Evolutionary conservation across 2,113 vertebrate species (phyloP), one percentile per base, ranked within the genome.

Genomic region (Apodemus sylvaticus): DNA sequence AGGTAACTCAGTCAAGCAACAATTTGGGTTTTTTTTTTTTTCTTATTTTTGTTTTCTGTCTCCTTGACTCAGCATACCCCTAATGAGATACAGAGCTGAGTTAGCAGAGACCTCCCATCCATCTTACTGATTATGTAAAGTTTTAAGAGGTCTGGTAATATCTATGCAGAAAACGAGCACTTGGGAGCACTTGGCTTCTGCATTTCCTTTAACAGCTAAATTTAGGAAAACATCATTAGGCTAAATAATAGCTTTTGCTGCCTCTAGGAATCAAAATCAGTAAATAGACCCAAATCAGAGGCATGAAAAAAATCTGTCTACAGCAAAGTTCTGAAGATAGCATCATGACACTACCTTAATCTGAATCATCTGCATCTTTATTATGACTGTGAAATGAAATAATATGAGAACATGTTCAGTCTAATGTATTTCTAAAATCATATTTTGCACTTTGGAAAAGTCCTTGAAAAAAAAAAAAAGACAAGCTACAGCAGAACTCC

Each of bases 371-470:
- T 93, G 42, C 36, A 77, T 31, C 24, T 92, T 62, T 19, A 45
- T 76, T 82, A 66, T 36, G 51, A 81, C 13, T 88, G 48, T 53
- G 42, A 71, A 79, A 64, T 24, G n/a, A 74, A 74, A 42, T 42
- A 42, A 74, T 51, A 45, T 34, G 26, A 92, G 88, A 90, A 79
- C 53, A 19, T 66, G 7, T 85, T 89, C 5, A 4, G 11, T 71
- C 77, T 94, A 42, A 94, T 66, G 1, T 87, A 48, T 85, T 89
- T 68, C 68, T 48, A 83, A 91, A 45, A 91, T 68, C 22, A 16
- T 24, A 0, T 76, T 66, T 39, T 94, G 74, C 11, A 78, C 90
- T 95, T 93, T 66, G 53, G 58, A 48, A 96, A 93, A 95, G 73
- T 79, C 39, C 4, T 93, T 94, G 31, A 6, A 16, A 34, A 64